These are phyloP conservation scores for Hoplostethus atlanticus DNA, from an alignment of 2,797 vertebrate genomes.

Conservation along the genomic window DNA sequence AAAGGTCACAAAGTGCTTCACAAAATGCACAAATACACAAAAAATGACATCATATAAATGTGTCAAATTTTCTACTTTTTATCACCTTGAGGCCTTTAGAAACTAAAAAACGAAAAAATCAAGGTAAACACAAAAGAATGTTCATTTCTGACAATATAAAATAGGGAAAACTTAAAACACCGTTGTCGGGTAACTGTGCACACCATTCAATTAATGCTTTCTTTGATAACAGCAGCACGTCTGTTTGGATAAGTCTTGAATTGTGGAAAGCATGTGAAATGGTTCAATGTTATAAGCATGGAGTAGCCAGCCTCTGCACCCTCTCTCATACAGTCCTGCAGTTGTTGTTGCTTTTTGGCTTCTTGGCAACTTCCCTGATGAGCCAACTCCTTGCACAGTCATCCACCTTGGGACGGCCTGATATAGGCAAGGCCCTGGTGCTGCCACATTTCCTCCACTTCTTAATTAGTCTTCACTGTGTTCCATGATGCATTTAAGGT, in stretches of 20 bases:
- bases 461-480: not conserved
- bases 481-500: not conserved
- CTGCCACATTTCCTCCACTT: not conserved
- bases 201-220: not conserved
- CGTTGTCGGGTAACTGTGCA: not conserved
- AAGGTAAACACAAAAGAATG: too few relatives aligned
- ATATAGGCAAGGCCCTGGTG: not conserved
- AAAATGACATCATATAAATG: too few relatives aligned
- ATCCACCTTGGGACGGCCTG: slow-evolving; percentile 14
- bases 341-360: slow-evolving; percentile 16
- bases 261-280: not conserved
- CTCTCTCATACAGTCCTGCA: not conserved
- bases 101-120: too few relatives aligned
- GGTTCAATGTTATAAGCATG: not conserved
- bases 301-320: not conserved
- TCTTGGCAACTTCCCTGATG: slow-evolving; percentile 13
- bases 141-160: not conserved
- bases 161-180: not conserved
- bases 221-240: slow-evolving; percentile 14
- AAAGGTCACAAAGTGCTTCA: too few relatives aligned
- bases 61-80: too few relatives aligned
- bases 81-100: too few relatives aligned
- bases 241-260: slow-evolving; percentile 15
- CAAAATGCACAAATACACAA: too few relatives aligned
- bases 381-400: slow-evolving; percentile 8